These are phyloP conservation scores for Planococcus citri DNA, from an alignment of 1,140 invertebrate species.

Conservation along the genomic window DNA sequence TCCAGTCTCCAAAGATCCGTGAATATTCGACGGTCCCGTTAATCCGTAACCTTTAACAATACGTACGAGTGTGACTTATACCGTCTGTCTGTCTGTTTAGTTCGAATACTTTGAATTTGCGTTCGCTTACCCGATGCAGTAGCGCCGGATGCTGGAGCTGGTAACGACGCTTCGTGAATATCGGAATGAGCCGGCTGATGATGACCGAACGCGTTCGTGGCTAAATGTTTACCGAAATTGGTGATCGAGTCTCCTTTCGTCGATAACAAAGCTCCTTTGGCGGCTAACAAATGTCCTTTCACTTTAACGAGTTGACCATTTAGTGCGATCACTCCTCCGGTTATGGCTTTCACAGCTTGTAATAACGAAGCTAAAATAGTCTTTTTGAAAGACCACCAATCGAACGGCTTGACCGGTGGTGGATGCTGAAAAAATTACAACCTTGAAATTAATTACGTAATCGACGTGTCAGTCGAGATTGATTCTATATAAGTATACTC, in stretches of 20 bases:
- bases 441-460: background rate
- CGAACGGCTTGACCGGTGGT: conserved; percentile 40
- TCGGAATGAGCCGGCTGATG: conserved; percentile 21
- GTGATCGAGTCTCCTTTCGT: conserved; percentile 58
- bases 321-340: conserved; percentile 65
- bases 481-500: too few relatives aligned
- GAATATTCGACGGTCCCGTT: background rate
- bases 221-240: conserved; percentile 59
- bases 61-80: too few relatives aligned
- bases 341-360: conserved; percentile 71
- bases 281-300: conserved; percentile 56
- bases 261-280: conserved; percentile 56
- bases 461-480: background rate
- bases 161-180: background rate
- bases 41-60: background rate
- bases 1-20: background rate
- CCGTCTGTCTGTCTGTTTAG: background rate
- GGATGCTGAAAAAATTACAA: background rate
- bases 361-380: conserved; percentile 63
- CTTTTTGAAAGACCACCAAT: conserved; percentile 63
- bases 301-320: conserved; percentile 74
- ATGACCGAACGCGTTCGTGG: conserved; percentile 48
- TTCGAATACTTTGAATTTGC: background rate
- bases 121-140: background rate
- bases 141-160: background rate